Percentiles rank a stretch among this genome's conserved stretches.
phyloP scores from a whole-genome alignment of 1,140 invertebrate genomes.

The Grapholita molesta region DNA sequence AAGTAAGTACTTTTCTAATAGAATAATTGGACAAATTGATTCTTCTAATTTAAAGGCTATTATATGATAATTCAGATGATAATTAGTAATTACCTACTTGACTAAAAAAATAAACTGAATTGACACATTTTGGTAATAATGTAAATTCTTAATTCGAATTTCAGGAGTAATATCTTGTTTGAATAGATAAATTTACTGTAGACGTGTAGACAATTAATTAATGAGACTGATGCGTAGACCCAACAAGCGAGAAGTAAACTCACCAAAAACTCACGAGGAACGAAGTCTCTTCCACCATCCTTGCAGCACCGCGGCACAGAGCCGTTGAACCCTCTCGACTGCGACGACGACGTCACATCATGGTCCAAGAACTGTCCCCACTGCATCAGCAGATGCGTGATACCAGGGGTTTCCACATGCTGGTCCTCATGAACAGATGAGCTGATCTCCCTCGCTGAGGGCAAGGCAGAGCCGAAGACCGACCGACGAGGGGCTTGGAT shows the following conservation, averaged over 20 bases:
- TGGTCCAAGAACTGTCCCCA: constrained; percentile 93
- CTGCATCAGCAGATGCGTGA: constrained; percentile 90
- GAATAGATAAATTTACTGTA: not conserved
- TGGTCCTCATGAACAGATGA: constrained; percentile 81
- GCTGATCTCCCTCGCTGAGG: constrained; percentile 84
- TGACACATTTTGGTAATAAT: no score
- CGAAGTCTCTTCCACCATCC: constrained; percentile 80
- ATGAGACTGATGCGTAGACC: no score
- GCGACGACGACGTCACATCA: constrained; percentile 85
- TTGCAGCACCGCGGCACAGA: constrained; percentile 89
- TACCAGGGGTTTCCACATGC: constrained; percentile 76
- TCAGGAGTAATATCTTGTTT: no score
- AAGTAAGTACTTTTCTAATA: no score
- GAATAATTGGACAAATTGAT: no score
- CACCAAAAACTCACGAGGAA: constrained; percentile 82
- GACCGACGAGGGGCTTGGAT: constrained; percentile 80
- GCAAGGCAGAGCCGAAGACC: constrained; percentile 79
- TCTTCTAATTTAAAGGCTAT: no score
- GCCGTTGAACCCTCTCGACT: constrained; percentile 87
- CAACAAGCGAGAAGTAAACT: no score
- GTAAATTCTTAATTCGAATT: no score
- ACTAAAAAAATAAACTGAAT: no score
- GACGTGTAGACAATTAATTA: no score
- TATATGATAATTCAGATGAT: no score
- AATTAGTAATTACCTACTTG: no score